These are phyloP conservation scores for Lordiphosa stackelbergi DNA, from an alignment of 1,140 invertebrate genomes.

Conservation along the genomic window DNA sequence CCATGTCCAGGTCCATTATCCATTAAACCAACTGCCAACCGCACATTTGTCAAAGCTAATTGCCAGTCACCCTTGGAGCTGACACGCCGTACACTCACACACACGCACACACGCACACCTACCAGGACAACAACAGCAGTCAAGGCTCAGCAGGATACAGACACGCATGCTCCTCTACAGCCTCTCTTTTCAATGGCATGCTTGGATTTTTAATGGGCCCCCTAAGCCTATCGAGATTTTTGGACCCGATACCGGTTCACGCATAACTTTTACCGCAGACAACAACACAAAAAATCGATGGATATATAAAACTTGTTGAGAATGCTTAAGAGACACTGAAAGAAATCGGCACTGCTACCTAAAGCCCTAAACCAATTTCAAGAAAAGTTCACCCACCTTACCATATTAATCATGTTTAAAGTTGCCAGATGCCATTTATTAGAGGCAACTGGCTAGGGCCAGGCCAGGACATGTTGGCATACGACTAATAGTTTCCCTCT, in stretches of 20 bases:
- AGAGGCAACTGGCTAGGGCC: conserved; percentile 44
- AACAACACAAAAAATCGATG: conserved; percentile 33
- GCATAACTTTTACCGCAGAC: conserved; percentile 36
- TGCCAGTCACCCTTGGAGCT: conserved; percentile 58
- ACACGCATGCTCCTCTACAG: conserved; percentile 8
- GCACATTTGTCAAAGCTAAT: conserved; percentile 67
- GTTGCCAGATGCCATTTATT: conserved; percentile 52
- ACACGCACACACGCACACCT: conserved; percentile 4
- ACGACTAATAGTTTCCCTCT: conserved; percentile 43
- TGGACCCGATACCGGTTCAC: conserved; percentile 11
- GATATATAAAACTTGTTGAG: conserved; percentile 38
- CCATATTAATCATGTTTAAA: conserved; percentile 59
- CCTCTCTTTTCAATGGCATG: conserved; percentile 42
- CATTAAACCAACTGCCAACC: conserved; percentile 63
- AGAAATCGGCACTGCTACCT: conserved; percentile 28
- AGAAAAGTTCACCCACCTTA: conserved; percentile 7
- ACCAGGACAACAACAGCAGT: conserved; percentile 5
- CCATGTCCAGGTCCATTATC: conserved; percentile 57
- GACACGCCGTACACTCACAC: conserved; percentile 45
- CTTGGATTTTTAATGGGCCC: conserved; percentile 58
- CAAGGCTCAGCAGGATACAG: conserved; percentile 47
- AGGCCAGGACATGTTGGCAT: background rate
- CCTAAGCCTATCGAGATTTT: conserved; percentile 31
- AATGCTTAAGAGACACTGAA: conserved; percentile 5
- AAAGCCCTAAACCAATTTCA: conserved; percentile 52